A percentile compares a stretch with the other conserved stretches of the same genome.
These are phyloP conservation scores for Hipposideros larvatus DNA, from an alignment of 2,797 vertebrate genomes.

Conservation along the genomic window DNA sequence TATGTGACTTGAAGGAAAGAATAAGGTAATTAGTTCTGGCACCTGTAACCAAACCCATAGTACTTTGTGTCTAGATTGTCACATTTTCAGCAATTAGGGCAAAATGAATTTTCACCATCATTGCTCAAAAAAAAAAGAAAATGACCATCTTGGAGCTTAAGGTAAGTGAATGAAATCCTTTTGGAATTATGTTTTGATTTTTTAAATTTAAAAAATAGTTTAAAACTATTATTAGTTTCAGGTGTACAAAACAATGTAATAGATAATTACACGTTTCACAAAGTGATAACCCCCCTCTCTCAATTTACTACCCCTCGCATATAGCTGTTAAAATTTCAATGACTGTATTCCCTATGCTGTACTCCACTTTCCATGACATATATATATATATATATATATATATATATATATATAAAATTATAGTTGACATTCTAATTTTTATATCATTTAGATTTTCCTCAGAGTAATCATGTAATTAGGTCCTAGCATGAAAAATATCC, in stretches of 20 bases:
- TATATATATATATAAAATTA: no score
- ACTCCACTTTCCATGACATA: no score
- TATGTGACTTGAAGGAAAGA: constrained; percentile 49
- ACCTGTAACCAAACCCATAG: constrained; percentile 38
- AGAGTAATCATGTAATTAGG: neutral
- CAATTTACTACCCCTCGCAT: no score
- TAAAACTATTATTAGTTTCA: no score
- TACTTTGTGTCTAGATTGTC: constrained; percentile 23
- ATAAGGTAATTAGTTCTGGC: constrained; percentile 46
- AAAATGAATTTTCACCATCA: constrained; percentile 33
- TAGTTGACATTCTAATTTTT: neutral
- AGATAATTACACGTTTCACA: no score
- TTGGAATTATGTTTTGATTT: constrained; percentile 55
- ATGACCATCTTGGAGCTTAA: neutral
- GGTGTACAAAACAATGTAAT: no score
- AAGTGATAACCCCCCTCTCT: no score
- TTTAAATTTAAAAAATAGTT: neutral
- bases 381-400: no score
- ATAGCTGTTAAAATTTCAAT: no score
- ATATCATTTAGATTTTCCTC: constrained; percentile 54
- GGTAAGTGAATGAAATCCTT: neutral
- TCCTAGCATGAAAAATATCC: constrained; percentile 26
- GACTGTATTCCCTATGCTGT: no score
- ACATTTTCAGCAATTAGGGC: constrained; percentile 53
- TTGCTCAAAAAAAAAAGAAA: constrained; percentile 11